Base-by-base conservation (phyloP, 1,140 invertebrate genomes). In the Campoletis sonorensis region DNA sequence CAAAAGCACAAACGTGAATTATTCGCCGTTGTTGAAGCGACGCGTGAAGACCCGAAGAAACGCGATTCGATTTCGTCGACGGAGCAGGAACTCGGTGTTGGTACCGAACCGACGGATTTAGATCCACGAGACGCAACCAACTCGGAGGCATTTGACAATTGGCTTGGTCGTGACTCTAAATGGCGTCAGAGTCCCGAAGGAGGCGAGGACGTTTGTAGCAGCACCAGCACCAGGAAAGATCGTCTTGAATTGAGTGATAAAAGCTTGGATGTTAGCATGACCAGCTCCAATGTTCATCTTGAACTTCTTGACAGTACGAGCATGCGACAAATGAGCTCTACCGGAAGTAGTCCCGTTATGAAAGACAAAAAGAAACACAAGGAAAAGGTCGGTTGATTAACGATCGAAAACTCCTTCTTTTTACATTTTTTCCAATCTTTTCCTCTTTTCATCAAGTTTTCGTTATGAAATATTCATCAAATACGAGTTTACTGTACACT, bases 121-220 rank as follows among this genome's bases (percentile, higher is more conserved):
- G 89, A 86, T 68, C 90, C 93, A 85, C 93, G 92, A 70, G 92
- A 90, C 11, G 92, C 93, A 64, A 85, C 90, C 4, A 93, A 91
- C 80, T 93, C 93, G 0, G 93, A 94, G 58, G 91, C 92, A 1
- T 93, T 94, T 78, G 93, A 94, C 82, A 93, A 87, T 54, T 94
- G 94, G 94, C 88, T 94, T 18, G 89, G 90, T 33, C 86, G 89
- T 4, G 93, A 93, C 87, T 93, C 93, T 0, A 94, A 93, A 83
- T 94, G 93, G 92, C 88, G 94, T 78, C 90, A 93, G 79, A 94
- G 94, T 86, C 94, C 94, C 0, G 94, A 95, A 88, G 94, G 94
- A 68, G 94, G 94, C 18, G 94, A 94, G 87, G 94, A 94, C 86
- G 89, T 93, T 4, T 92, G 92, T 23, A 93, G 88, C 30, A 93